phyloP scores from a whole-genome alignment of 2,797 vertebrate genomes.

The Discoglossus pictus region DNA sequence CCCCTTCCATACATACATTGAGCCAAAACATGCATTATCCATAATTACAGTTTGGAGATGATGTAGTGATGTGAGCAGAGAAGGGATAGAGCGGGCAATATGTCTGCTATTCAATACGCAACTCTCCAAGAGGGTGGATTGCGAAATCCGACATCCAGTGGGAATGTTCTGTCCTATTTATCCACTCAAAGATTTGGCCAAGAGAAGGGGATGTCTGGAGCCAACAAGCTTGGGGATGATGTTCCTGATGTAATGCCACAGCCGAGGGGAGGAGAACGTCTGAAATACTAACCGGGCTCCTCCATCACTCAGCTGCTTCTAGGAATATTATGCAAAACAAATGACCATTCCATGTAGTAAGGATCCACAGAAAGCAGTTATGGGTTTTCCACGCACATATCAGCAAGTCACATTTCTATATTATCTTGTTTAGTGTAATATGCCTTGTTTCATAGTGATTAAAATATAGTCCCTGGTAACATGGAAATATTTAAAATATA shows the following conservation, averaged over 20 bases:
- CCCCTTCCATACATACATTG: neutral
- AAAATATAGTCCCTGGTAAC: too few relatives aligned
- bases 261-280: constrained; percentile 4
- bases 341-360: too few relatives aligned
- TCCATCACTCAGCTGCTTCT: too few relatives aligned
- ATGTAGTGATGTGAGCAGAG: neutral
- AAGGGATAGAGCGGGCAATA: constrained; percentile 1
- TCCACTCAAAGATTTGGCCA: constrained; percentile 15
- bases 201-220: constrained; percentile 18
- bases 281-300: too few relatives aligned
- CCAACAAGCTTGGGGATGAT: constrained; percentile 14
- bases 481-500: too few relatives aligned
- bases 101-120: neutral
- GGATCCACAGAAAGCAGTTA: too few relatives aligned
- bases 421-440: too few relatives aligned
- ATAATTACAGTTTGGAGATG: constrained; percentile 29
- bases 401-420: too few relatives aligned
- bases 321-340: too few relatives aligned
- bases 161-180: constrained; percentile 10
- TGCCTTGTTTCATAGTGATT: too few relatives aligned
- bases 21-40: constrained; percentile 10
- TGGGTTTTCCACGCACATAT: too few relatives aligned
- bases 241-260: constrained; percentile 17
- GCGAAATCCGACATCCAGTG: constrained; percentile 14
- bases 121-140: constrained; percentile 7